Conservation (phyloP, 2,797 vertebrate genomes). For the Hipposideros larvatus region DNA sequence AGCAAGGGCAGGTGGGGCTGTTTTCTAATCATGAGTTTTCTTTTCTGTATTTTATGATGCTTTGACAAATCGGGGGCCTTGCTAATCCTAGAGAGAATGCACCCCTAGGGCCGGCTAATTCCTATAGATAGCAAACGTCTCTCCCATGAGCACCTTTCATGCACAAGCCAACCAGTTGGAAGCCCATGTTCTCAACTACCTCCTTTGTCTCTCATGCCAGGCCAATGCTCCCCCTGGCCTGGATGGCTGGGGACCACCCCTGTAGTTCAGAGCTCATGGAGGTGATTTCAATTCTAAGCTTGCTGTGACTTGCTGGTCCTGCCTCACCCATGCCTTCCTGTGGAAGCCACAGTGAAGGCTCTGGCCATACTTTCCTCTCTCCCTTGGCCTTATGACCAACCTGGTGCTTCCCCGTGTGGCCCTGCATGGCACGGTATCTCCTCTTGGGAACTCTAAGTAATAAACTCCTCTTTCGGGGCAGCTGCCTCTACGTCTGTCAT, state of each 20-base stretch:
- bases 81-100: not conserved
- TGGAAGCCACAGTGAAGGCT: not conserved
- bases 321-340: not conserved
- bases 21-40: not conserved
- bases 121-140: not conserved
- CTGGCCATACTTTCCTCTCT: not conserved
- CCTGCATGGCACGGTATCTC: not conserved
- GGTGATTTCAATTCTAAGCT: not conserved
- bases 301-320: not conserved
- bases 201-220: too few relatives aligned
- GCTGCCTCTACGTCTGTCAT: too few relatives aligned
- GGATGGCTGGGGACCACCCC: not conserved
- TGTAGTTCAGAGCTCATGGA: not conserved
- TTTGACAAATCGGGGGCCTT: not conserved
- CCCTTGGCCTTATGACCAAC: not conserved
- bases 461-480: not conserved
- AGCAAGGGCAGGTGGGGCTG: not conserved
- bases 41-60: not conserved
- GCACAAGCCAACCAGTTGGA: accelerated
- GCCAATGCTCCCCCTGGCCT: too few relatives aligned
- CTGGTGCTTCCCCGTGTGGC: accelerated
- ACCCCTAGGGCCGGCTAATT: not conserved
- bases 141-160: accelerated
- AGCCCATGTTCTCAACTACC: not conserved
- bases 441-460: not conserved